A percentile compares a stretch with the other conserved stretches of the same genome.
Conservation (phyloP, 2,113 vertebrate genomes). For the Zeus faber region DNA sequence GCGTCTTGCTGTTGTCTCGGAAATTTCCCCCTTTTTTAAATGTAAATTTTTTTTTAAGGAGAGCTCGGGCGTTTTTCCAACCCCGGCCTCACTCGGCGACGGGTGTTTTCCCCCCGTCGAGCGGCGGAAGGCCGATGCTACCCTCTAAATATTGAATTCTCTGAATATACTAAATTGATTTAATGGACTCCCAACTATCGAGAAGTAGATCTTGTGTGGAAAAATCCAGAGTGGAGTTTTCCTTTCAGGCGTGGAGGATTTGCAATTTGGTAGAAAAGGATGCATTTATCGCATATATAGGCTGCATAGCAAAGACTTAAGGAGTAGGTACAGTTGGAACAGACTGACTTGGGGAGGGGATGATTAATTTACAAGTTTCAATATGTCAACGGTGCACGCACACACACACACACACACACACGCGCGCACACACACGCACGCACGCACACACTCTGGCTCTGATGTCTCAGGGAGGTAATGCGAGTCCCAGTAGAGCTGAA, state of each 20-base stretch:
- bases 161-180: too few species aligned
- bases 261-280: constrained; percentile 7
- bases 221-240: too few species aligned
- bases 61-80: too few species aligned
- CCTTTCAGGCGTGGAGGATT: too few species aligned
- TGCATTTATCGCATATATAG: background rate
- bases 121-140: too few species aligned
- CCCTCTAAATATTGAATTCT: too few species aligned
- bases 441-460: constrained; percentile 70
- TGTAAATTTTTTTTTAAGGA: too few species aligned
- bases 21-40: too few species aligned
- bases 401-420: constrained; percentile 18
- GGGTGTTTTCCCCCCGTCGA: too few species aligned
- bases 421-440: constrained; percentile 32
- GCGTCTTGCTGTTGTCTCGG: constrained; percentile 20
- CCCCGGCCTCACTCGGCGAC: too few species aligned
- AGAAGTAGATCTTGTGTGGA: too few species aligned
- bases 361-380: constrained; percentile 97
- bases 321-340: constrained; percentile 38
- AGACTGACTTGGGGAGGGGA: constrained; percentile 75
- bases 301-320: background rate
- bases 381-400: constrained; percentile 74
- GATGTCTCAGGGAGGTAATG: constrained; percentile 86
- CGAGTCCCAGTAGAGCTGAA: constrained; percentile 94
- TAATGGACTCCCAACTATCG: too few species aligned